Evolutionary conservation across 2,113 vertebrate species (phyloP), one percentile per base, ranked within the genome.

Genomic region (Orthonyx spaldingii): DNA sequence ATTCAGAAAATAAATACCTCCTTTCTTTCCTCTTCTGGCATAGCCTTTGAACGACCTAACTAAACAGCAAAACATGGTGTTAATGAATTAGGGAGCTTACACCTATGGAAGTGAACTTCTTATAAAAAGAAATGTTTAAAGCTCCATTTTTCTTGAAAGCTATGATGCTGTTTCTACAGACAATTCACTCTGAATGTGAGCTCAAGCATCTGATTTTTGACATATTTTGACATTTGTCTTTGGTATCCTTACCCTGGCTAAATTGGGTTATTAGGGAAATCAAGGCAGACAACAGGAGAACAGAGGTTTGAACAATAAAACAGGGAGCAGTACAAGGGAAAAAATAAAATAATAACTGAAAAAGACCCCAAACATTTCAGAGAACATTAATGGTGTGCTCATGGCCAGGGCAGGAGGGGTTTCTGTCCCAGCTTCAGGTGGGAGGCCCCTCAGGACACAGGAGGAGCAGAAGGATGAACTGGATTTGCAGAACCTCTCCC

Each of bases 21-120:
- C 90, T 83, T 95, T 87, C 72, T 91, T 78, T 33, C 60, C 30
- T 53, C 89, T 76, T 74, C 28, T 96, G 92, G 94, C 89, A 66
- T 2, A 63, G 94, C 53, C 63, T 87, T 33, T 65, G 63, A 64
- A 41, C 0, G 3, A 57, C 56, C 44, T 2, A 56, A 74, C 19
- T 56, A 6, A 92, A 55, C 20, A 89, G 63, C 30, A 74, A 39
- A 88, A 37, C 23, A 17, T 1, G 27, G 63, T 12, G 42, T 15
- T 46, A n/a, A 41, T 20, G 52, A 42, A 30, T 32, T n/a, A 26
- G n/a, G 53, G 52, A 88, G 47, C 16, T 77, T 46, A 61, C 19
- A 72, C 66, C 39, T 70, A 53, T 15, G 4, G 1, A 53, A 64
- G n/a, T 16, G 13, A 28, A 42, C 23, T 46, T 37, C 46, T 52